Evolutionary conservation across 2,113 vertebrate genomes (phyloP).

Genomic region (Scytalopus superciliaris): DNA sequence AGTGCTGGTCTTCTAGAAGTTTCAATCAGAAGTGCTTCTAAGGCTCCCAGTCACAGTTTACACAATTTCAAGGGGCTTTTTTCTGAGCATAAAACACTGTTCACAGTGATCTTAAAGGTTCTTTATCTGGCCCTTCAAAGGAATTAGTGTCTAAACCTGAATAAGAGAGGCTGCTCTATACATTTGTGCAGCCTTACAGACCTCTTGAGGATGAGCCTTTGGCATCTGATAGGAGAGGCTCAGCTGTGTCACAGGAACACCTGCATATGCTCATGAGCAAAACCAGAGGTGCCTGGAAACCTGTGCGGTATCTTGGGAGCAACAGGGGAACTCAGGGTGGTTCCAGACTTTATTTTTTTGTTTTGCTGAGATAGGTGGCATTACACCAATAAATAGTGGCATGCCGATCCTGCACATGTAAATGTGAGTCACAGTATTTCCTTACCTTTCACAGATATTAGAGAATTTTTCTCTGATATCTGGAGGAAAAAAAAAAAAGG

Average conservation of each 20-base stretch:
- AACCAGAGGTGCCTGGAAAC: background rate
- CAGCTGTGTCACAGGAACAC: background rate
- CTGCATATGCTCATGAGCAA: background rate
- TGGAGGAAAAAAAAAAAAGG: background rate
- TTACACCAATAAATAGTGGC: background rate
- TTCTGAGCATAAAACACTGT: background rate
- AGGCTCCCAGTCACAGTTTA: background rate
- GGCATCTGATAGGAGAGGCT: background rate
- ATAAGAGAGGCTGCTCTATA: background rate
- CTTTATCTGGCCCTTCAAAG: background rate
- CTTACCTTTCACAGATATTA: background rate
- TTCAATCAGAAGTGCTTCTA: background rate
- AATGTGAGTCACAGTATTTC: background rate
- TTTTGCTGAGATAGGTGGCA: background rate
- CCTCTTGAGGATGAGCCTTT: background rate
- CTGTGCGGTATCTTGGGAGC: background rate
- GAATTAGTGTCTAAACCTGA: background rate
- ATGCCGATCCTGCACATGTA: background rate
- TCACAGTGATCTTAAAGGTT: background rate
- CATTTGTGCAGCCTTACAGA: background rate
- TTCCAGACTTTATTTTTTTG: background rate
- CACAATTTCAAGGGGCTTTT: background rate
- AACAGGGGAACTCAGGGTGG: background rate
- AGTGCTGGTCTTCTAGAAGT: background rate
- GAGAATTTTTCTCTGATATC: background rate